Evolutionary conservation across 2,797 vertebrate genomes (phyloP).

Genomic region (Acropternis orthonyx): DNA sequence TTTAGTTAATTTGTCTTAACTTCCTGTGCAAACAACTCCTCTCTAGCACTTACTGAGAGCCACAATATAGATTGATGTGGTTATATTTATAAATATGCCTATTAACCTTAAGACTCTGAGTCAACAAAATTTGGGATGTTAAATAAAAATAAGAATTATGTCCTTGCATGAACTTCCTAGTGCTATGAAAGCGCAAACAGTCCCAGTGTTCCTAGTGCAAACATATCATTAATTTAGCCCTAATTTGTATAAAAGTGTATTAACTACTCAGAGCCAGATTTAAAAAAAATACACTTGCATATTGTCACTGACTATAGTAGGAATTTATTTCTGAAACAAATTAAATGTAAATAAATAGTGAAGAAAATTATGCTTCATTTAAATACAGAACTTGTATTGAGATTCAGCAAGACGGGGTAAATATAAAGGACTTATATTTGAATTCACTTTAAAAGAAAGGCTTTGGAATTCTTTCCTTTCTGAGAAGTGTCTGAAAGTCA

Average conservation of each 20-base stretch:
- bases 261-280: neutral
- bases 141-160: constrained; percentile 47
- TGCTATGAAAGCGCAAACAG: constrained; percentile 1
- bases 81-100: constrained; percentile 56
- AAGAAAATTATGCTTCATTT: neutral
- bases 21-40: constrained; percentile 61
- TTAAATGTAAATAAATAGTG: neutral
- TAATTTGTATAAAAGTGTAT: neutral
- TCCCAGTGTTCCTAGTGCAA: neutral
- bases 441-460: neutral
- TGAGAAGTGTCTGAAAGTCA: neutral
- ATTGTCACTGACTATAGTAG: neutral
- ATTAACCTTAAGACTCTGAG: constrained; percentile 52
- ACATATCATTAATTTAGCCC: neutral
- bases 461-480: neutral
- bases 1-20: constrained; percentile 65
- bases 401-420: neutral
- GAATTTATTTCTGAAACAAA: neutral
- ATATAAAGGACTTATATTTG: neutral
- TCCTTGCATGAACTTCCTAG: constrained; percentile 48
- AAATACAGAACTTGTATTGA: neutral
- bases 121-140: constrained; percentile 51
- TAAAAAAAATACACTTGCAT: neutral
- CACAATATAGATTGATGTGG: constrained; percentile 62
- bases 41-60: constrained; percentile 52